Conservation (phyloP, 1,140 invertebrate species). For the Berghia stephanieae region DNA sequence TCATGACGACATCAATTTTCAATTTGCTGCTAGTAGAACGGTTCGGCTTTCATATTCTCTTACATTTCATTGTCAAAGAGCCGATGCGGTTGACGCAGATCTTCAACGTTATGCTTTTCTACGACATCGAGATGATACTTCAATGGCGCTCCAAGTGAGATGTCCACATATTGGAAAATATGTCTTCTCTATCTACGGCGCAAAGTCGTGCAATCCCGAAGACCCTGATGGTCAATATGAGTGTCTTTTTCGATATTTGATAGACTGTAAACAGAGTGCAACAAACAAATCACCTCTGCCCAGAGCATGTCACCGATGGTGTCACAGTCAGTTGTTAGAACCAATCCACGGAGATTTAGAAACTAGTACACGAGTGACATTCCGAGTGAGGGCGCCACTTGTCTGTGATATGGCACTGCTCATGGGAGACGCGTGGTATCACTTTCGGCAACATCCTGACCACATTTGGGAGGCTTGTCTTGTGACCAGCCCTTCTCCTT, state of each 20-base stretch:
- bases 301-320: constrained; percentile 62
- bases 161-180: constrained; percentile 62
- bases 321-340: constrained; percentile 57
- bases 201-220: constrained; percentile 40
- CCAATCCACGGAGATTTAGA: constrained; percentile 59
- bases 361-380: constrained; percentile 48
- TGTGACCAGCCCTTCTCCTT: constrained; percentile 51
- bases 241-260: constrained; percentile 60
- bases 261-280: constrained; percentile 57
- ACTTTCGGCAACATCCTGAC: constrained; percentile 52
- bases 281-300: constrained; percentile 58
- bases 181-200: constrained; percentile 60
- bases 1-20: constrained; percentile 56
- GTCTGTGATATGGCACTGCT: constrained; percentile 60
- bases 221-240: constrained; percentile 48
- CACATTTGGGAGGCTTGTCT: constrained; percentile 62
- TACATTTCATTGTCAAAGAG: constrained; percentile 54
- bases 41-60: constrained; percentile 54
- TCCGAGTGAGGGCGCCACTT: constrained; percentile 53
- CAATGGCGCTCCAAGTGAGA: constrained; percentile 54
- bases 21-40: constrained; percentile 51
- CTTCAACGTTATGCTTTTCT: constrained; percentile 61
- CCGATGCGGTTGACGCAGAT: constrained; percentile 50
- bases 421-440: constrained; percentile 59
- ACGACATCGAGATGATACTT: constrained; percentile 49